These are phyloP conservation scores for Harpegnathos saltator DNA, from an alignment of 1,140 invertebrate species.

Conservation along the genomic window DNA sequence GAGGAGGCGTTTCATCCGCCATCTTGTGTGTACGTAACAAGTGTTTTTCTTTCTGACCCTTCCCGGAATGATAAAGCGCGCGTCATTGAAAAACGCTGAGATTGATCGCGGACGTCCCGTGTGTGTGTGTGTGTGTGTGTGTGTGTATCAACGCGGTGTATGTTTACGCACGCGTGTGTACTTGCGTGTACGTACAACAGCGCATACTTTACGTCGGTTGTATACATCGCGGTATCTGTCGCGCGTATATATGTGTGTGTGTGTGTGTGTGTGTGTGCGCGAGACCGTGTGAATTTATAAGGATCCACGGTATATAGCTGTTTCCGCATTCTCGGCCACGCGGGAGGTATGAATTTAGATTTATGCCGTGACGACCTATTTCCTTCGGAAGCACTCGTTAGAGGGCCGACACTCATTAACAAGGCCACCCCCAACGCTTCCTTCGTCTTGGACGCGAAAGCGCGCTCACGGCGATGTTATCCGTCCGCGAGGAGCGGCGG, in stretches of 20 bases:
- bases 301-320: constrained; percentile 2
- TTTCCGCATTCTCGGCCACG: constrained; percentile 63
- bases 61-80: no score
- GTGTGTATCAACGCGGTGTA: no score
- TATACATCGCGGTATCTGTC: not conserved
- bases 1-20: no score
- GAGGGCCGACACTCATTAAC: constrained; percentile 13
- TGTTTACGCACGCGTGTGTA: no score
- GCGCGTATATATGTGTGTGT: not conserved
- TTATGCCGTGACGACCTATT: constrained; percentile 54
- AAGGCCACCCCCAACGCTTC: not conserved
- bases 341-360: constrained; percentile 75
- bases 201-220: constrained; percentile 62
- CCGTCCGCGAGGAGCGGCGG: not conserved
- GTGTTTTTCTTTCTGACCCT: no score
- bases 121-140: no score
- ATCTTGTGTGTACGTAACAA: no score
- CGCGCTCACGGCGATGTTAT: not conserved
- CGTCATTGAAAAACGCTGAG: no score
- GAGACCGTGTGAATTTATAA: constrained; percentile 69
- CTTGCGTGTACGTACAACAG: not conserved
- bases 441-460: constrained; percentile 23
- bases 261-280: no score
- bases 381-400: constrained; percentile 26
- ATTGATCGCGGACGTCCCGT: no score